Percentiles rank a stretch among this genome's conserved stretches.
phyloP scores from a whole-genome alignment of 2,888 invertebrate genomes.

The Loripinus fragilis region DNA sequence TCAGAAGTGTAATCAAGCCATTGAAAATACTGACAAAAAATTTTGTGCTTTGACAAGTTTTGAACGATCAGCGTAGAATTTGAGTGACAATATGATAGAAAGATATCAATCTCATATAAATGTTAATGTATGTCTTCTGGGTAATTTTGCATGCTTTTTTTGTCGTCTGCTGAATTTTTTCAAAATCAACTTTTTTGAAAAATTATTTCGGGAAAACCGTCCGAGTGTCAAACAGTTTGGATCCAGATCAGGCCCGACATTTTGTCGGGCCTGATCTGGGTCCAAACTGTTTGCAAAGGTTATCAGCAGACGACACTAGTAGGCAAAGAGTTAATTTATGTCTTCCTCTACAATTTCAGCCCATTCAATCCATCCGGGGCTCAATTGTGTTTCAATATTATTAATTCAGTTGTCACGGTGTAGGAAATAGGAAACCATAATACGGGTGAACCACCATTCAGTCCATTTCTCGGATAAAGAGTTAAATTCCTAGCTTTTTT shows the following conservation, averaged over 20 bases:
- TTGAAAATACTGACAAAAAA: not conserved
- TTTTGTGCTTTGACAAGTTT: constrained; percentile 9
- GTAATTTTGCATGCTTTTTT: too few species aligned
- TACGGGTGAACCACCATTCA: too few species aligned
- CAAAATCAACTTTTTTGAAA: too few species aligned
- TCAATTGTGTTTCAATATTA: not conserved
- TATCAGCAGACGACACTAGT: too few species aligned
- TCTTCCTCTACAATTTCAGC: constrained; percentile 2
- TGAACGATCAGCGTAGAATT: not conserved
- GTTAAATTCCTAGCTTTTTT: too few species aligned
- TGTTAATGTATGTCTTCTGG: constrained; percentile 23
- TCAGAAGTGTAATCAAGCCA: constrained; percentile 10
- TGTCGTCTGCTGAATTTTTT: too few species aligned
- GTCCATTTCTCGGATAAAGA: too few species aligned
- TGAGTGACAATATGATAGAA: constrained; percentile 13
- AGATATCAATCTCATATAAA: constrained; percentile 20
- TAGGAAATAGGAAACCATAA: not conserved
- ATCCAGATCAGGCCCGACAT: too few species aligned
- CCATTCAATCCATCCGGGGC: not conserved
- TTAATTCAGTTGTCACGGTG: constrained; percentile 5
- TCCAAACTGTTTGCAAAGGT: too few species aligned
- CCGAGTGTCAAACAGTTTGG: too few species aligned
- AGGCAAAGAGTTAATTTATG: constrained; percentile 19
- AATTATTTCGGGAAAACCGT: too few species aligned
- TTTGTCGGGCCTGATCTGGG: too few species aligned